A percentile compares a stretch with the other conserved stretches of the same genome.
These are phyloP conservation scores for Erythrolamprus reginae DNA, from an alignment of 2,113 vertebrate species.

Conservation along the genomic window DNA sequence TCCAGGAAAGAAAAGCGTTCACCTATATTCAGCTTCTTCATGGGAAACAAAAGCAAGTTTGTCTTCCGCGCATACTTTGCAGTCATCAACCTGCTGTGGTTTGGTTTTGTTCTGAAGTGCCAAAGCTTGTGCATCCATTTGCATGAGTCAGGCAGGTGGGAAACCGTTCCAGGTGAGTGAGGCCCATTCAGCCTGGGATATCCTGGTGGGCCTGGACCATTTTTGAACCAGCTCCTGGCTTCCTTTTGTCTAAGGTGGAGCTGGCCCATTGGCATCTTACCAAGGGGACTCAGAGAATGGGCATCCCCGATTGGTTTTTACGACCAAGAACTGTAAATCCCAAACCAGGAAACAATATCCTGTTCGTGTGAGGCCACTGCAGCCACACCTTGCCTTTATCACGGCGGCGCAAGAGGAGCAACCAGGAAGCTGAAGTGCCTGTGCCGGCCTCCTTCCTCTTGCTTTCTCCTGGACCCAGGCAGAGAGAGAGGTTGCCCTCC, in stretches of 20 bases:
- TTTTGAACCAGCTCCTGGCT: not conserved
- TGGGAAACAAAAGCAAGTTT: not conserved
- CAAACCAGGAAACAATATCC: conserved; percentile 25
- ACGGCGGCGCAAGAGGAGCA: not conserved
- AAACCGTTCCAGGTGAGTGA: not conserved
- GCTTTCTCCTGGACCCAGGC: not conserved
- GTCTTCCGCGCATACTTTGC: not conserved
- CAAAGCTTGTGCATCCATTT: not conserved
- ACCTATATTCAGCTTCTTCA: not conserved
- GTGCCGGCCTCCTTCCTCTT: not conserved
- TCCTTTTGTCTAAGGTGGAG: not conserved
- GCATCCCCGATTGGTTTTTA: not conserved
- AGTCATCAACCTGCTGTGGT: not conserved
- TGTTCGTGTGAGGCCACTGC: not conserved
- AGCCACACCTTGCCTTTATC: conserved; percentile 5
- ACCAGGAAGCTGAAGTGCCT: not conserved
- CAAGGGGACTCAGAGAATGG: not conserved
- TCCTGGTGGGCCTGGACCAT: not conserved
- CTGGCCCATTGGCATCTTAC: not conserved
- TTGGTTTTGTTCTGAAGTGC: not conserved
- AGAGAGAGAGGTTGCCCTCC: too few species aligned
- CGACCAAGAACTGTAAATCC: conserved; percentile 12
- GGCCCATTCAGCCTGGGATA: not conserved
- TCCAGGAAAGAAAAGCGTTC: not conserved
- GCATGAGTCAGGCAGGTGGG: not conserved